A percentile compares a stretch with the other conserved stretches of the same genome.
phyloP scores from a whole-genome alignment of 2,113 vertebrate genomes.

The Hypomesus transpacificus region DNA sequence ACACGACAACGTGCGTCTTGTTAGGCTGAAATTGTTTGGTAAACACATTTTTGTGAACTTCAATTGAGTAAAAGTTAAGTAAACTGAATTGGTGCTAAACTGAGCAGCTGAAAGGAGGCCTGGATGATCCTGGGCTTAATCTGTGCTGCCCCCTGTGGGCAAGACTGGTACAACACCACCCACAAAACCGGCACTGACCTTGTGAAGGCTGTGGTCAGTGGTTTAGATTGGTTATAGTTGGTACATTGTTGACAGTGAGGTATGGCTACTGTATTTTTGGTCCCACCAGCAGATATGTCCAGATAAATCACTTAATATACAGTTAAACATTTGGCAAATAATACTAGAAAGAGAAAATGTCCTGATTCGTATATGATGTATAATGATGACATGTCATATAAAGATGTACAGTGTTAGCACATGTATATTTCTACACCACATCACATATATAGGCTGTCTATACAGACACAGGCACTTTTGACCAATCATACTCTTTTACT shows the following conservation, averaged over 20 bases:
- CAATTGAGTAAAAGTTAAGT: no score
- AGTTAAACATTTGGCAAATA: not conserved
- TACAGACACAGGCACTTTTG: not conserved
- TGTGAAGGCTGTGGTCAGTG: not conserved
- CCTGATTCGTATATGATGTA: not conserved
- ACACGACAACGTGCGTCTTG: no score
- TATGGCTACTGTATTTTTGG: not conserved
- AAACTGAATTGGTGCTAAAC: no score
- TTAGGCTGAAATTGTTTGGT: no score
- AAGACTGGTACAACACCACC: not conserved
- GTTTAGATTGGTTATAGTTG: not conserved
- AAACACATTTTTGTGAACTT: no score
- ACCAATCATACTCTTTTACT: not conserved
- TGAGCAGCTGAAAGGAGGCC: no score
- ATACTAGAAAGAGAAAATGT: no score
- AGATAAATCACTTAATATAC: not conserved
- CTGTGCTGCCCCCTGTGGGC: slow-evolving; percentile 9
- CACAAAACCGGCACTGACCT: not conserved
- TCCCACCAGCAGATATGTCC: not conserved
- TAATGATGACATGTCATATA: not conserved
- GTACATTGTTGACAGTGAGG: not conserved
- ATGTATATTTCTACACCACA: not conserved
- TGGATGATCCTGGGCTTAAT: no score
- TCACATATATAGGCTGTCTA: not conserved
- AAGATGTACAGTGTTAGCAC: not conserved